Evolutionary conservation across 1,140 invertebrate genomes (phyloP), one percentile per base, ranked within the genome.

Genomic region (Aphaenogaster floridana): DNA sequence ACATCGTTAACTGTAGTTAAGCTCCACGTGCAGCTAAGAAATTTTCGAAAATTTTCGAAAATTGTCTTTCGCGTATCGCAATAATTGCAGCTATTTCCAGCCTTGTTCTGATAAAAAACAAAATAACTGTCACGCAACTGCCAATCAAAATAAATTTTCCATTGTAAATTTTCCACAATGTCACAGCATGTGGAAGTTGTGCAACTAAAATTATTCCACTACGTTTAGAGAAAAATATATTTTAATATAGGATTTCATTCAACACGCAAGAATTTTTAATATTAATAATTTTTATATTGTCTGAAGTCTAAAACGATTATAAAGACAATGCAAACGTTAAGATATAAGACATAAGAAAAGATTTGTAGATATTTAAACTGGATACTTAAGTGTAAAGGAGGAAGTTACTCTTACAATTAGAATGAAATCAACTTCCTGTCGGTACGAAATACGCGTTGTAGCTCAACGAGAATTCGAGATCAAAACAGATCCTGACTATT

Each of bases 401-500:
- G 6, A 52, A 68, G 1, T 66, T 48, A 28, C 63, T 54, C 8
- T 54, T 11, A 8, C n/a, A 69, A 6, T 28, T 11, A 8, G 34
- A 69, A 6, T 28, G 64, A 42, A 54, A 81, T n/a, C 48, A 42
- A 28, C 34, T 81, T 21, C n/a, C 28, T 42, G 28, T 6, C 17
- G 11, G 36, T 13, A 28, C 7, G 48, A n/a, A 61, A 50, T 83
- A 48, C 3, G 11, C 8, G 13, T 28, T 5, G 59, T 48, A 34
- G 61, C 4, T 5, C 9, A 36, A 42, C 9, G 66, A 74, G n/a
- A 61, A 74, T 74, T 36, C 68, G 21, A 71, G 52, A 59, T 83
- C 21, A 61, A 61, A 83, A 83, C 54, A 83, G 54, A 83, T 59
- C 52, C n/a, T 17, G 54, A 59, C 39, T 83, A 83, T 83, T 83